Percentiles rank a stretch among this genome's conserved stretches.
Conservation (phyloP, 35 echinoderm and acorn worm genomes). For the Heliocidaris erythrogramma region DNA sequence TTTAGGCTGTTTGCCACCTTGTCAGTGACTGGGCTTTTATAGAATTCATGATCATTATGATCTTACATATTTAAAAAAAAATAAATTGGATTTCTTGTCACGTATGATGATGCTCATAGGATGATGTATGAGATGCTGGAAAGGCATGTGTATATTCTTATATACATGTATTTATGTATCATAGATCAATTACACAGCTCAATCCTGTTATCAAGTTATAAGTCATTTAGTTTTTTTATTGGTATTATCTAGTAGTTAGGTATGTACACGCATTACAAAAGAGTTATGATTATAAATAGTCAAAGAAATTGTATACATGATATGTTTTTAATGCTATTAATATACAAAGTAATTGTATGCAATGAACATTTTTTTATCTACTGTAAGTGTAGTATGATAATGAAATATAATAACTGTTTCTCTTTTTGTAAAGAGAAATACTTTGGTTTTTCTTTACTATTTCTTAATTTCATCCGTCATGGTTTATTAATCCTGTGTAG, state of each 20-base stretch:
- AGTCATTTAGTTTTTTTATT: not conserved
- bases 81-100: too few relatives aligned
- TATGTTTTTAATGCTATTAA: not conserved
- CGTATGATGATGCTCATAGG: too few relatives aligned
- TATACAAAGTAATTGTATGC: not conserved
- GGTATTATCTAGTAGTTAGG: not conserved
- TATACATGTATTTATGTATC: not conserved
- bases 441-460: not conserved
- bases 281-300: not conserved
- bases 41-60: too few relatives aligned
- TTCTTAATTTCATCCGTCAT: not conserved
- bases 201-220: not conserved
- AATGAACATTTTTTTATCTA: not conserved
- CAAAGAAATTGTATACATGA: not conserved
- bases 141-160: not conserved
- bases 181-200: not conserved
- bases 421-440: not conserved
- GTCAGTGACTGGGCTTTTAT: too few relatives aligned
- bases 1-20: too few relatives aligned
- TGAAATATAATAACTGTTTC: not conserved
- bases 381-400: too few relatives aligned
- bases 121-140: not conserved
- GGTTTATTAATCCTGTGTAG: not conserved
- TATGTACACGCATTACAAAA: not conserved
- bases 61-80: too few relatives aligned